Percentiles rank a stretch among this genome's conserved stretches.
Evolutionary conservation across 2,797 vertebrate genomes (phyloP).

Genomic region (Melanotaenia boesemani): DNA sequence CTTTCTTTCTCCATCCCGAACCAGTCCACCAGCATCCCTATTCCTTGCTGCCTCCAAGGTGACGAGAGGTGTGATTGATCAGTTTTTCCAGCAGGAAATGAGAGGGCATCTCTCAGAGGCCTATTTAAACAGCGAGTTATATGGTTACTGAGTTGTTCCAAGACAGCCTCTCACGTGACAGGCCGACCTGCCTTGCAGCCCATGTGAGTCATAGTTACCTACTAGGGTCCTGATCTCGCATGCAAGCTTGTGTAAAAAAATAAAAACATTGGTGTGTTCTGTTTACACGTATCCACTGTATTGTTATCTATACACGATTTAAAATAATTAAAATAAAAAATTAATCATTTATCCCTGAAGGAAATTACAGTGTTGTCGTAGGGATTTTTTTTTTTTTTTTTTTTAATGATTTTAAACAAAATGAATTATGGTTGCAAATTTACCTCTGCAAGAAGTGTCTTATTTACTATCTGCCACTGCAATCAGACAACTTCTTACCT

Average conservation of each 20-base stretch:
- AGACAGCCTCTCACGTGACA: slow-evolving; percentile 64
- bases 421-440: no score
- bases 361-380: no score
- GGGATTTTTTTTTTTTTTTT: no score
- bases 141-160: slow-evolving; percentile 79
- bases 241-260: slow-evolving; percentile 8
- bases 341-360: no score
- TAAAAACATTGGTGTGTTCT: slow-evolving; percentile 12
- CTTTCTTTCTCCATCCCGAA: slow-evolving; percentile 24
- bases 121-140: slow-evolving; percentile 71
- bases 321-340: no score
- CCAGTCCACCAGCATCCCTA: slow-evolving; percentile 34
- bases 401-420: no score
- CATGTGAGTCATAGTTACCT: slow-evolving; percentile 72
- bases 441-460: no score
- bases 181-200: slow-evolving; percentile 28
- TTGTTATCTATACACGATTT: background rate
- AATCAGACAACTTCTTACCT: no score
- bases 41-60: slow-evolving; percentile 44
- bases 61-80: slow-evolving; percentile 76
- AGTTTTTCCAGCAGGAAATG: slow-evolving; percentile 79
- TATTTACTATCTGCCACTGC: no score
- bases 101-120: slow-evolving; percentile 77
- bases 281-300: background rate
- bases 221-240: slow-evolving; percentile 38